Percentiles rank a stretch among this genome's conserved stretches.
Conservation (phyloP, 1,140 invertebrate genomes). For the Musca vetustissima region DNA sequence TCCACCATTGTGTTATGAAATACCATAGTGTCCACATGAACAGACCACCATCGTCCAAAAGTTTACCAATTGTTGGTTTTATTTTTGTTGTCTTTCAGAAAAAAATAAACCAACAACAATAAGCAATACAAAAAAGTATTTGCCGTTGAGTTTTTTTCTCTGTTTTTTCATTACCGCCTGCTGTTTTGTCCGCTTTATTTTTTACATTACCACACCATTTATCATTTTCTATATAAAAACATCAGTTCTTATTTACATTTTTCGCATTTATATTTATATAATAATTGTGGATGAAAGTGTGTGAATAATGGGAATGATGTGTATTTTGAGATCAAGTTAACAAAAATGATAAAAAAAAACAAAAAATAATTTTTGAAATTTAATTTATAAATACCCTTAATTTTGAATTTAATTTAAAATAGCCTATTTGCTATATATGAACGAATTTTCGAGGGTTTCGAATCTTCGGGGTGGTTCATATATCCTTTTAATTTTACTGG, state of each 20-base stretch:
- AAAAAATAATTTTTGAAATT: not conserved
- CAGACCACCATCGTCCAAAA: no score
- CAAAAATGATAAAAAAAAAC: not conserved
- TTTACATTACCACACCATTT: constrained; percentile 17
- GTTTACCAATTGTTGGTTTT: not conserved
- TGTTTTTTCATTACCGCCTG: constrained; percentile 12
- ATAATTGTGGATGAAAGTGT: constrained; percentile 8
- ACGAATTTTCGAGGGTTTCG: no score
- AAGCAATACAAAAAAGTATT: constrained; percentile 6
- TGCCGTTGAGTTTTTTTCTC: not conserved
- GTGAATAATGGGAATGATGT: not conserved
- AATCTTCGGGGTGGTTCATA: no score
- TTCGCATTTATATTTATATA: constrained; percentile 15
- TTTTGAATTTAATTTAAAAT: no score
- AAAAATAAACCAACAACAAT: not conserved
- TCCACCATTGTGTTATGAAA: not conserved
- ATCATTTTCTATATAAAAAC: constrained; percentile 23
- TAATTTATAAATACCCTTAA: no score
- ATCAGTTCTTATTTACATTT: constrained; percentile 18
- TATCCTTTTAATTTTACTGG: no score
- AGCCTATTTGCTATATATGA: no score
- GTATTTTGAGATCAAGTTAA: not conserved
- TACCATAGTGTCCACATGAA: no score
- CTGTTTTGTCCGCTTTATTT: constrained; percentile 13
- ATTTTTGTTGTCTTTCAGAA: not conserved